These are phyloP conservation scores for Epiblema foenella DNA, from an alignment of 2,888 invertebrate genomes.

Conservation along the genomic window DNA sequence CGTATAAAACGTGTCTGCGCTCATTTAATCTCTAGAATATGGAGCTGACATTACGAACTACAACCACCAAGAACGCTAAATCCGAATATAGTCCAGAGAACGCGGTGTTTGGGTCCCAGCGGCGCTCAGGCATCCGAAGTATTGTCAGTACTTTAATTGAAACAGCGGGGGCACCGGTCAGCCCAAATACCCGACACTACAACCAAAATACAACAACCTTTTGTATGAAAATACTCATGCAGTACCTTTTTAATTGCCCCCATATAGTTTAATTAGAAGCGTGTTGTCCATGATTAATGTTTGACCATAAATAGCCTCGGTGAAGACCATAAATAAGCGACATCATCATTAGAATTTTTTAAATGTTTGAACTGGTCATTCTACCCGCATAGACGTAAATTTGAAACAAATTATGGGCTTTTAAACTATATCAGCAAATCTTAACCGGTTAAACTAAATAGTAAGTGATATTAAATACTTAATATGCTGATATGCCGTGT, in stretches of 20 bases:
- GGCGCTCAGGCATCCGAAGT: slow-evolving; percentile 77
- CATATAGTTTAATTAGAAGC: slow-evolving; percentile 77
- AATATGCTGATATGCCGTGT: neutral
- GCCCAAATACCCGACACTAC: slow-evolving; percentile 61
- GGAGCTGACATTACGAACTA: slow-evolving; percentile 31
- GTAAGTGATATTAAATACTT: neutral
- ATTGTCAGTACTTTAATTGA: slow-evolving; percentile 84
- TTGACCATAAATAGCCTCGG: slow-evolving; percentile 63
- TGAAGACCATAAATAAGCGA: slow-evolving; percentile 62
- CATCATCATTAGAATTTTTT: slow-evolving; percentile 45
- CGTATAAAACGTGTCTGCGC: neutral
- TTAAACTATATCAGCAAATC: slow-evolving; percentile 26
- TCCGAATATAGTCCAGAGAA: slow-evolving; percentile 53
- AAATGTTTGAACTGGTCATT: slow-evolving; percentile 41
- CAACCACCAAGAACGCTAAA: slow-evolving; percentile 60
- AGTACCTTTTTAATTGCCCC: slow-evolving; percentile 76
- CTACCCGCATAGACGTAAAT: slow-evolving; percentile 32
- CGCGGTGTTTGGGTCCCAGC: slow-evolving; percentile 75
- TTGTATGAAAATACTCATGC: slow-evolving; percentile 76
- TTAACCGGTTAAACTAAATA: neutral
- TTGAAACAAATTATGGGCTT: slow-evolving; percentile 31
- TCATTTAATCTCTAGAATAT: neutral
- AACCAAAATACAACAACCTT: slow-evolving; percentile 75
- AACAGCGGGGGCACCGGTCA: slow-evolving; percentile 77
- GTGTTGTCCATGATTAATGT: slow-evolving; percentile 72